These are phyloP conservation scores for Phaethon lepturus DNA, from an alignment of 2,113 vertebrate genomes.

Conservation along the genomic window DNA sequence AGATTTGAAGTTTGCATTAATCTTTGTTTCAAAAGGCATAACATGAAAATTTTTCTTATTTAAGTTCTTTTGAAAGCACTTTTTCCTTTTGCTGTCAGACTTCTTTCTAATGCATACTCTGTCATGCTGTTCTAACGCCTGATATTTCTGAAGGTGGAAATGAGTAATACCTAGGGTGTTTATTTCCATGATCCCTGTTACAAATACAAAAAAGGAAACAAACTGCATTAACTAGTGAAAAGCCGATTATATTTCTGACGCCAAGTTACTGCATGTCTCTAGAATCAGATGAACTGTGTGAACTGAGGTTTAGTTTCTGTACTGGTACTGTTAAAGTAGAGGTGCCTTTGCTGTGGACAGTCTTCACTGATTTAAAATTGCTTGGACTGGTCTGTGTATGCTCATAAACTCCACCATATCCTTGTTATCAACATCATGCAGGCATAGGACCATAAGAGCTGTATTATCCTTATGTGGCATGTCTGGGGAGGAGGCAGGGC, in stretches of 20 bases:
- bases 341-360: background rate
- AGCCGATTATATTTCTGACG: background rate
- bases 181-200: background rate
- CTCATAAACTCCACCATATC: background rate
- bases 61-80: background rate
- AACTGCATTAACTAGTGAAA: background rate
- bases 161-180: constrained; percentile 50
- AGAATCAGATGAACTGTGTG: background rate
- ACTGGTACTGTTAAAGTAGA: background rate
- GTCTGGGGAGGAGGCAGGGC: background rate
- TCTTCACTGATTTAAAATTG: background rate
- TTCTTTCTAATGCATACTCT: background rate
- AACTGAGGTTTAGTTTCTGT: background rate
- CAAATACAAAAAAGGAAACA: background rate
- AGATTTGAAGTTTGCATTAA: background rate
- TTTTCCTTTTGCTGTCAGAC: background rate
- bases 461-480: fast-evolving
- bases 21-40: background rate
- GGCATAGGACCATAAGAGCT: background rate
- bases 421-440: background rate
- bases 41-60: background rate
- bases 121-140: background rate
- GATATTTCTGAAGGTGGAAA: constrained; percentile 48
- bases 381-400: background rate
- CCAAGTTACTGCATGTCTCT: background rate